These are phyloP conservation scores for Hipposideros armiger DNA, from an alignment of 2,113 vertebrate species.

Conservation along the genomic window DNA sequence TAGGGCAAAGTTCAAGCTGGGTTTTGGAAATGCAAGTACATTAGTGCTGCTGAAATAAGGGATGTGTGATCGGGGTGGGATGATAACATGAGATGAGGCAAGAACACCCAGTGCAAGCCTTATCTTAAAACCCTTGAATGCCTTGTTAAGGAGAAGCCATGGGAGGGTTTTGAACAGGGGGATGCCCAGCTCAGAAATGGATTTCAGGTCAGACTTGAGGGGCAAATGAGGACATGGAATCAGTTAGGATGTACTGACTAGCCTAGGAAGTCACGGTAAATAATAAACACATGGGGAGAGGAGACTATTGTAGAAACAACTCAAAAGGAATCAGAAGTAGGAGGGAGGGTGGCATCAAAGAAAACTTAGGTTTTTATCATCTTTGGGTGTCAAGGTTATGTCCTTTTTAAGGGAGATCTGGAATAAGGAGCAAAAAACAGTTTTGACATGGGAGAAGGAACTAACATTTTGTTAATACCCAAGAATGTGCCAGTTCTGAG, in stretches of 20 bases:
- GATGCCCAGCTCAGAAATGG: background rate
- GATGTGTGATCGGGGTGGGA: rapidly evolving
- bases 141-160: background rate
- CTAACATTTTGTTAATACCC: background rate
- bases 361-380: background rate
- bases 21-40: background rate
- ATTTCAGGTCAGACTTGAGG: background rate
- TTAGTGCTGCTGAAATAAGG: background rate
- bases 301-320: background rate
- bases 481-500: background rate
- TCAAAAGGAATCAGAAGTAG: conserved; percentile 10
- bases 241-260: background rate
- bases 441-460: background rate
- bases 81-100: background rate
- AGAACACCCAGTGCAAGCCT: background rate
- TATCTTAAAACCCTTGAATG: background rate
- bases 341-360: background rate
- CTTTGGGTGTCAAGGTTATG: background rate
- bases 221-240: background rate
- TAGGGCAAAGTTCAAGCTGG: background rate
- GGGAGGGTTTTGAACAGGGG: background rate
- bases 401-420: background rate
- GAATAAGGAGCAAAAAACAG: background rate
- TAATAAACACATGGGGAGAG: background rate
- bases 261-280: background rate